Evolutionary conservation across 2,888 invertebrate species (phyloP), one percentile per base, ranked within the genome.

Genomic region (Drosophila birchii): DNA sequence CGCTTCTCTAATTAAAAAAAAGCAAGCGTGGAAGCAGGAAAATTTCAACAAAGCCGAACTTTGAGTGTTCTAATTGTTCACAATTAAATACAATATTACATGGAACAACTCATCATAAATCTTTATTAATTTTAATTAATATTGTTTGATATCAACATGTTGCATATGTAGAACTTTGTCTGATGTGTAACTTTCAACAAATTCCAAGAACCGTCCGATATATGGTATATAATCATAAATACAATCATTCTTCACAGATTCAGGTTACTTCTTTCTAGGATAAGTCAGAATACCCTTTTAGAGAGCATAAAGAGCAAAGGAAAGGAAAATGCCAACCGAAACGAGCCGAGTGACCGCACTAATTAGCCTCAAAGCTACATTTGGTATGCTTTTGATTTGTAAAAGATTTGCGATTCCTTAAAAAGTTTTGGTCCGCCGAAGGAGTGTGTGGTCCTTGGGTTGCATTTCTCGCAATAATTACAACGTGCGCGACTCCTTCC

Each of bases 361-460:
- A 92, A 92, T 92, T 92, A 92, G 92, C 91, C 92, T 91, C 89
- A 89, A 86, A 91, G 81, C 74, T 86, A 86, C 84, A 86, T 87
- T 84, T 82, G 86, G 87, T 76, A 87, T 84, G 82, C 86, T 79
- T 82, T 85, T 85, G 84, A 87, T 87, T 85, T 80, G 88, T 79
- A 80, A 82, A 82, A 87, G 84, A 87, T 87, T 87, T 82, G 75
- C 55, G 55, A 69, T 67, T 78, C 61, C 75, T 60, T 61, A 59
- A 78, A 76, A 43, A 62, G 20, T 44, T 57, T 12, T 26, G 32
- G 12, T 16, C 16, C 14, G 5, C 7, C 9, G 11, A 14, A 11
- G 9, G 45, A 29, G 23, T 45, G 23, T 36, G 34, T 16, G 60
- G 12, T 36, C 51, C 11, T 36, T 23, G 53, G 63, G 14, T 12